Conservation (phyloP, 2,113 vertebrate genomes). For the Scomber japonicus region DNA sequence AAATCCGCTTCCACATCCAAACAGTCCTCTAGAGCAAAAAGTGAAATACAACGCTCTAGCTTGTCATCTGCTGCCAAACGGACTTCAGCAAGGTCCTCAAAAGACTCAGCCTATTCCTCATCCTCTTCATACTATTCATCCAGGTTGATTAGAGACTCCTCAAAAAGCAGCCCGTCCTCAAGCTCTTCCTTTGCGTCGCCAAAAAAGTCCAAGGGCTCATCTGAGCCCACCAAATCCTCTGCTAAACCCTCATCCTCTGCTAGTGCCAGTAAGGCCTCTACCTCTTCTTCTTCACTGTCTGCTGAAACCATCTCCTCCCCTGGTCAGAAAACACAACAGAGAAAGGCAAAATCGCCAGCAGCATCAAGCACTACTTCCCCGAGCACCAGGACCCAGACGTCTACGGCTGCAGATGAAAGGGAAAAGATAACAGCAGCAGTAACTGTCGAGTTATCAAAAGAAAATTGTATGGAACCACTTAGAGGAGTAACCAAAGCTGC, state of each 20-base stretch:
- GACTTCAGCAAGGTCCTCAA: background rate
- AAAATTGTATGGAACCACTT: background rate
- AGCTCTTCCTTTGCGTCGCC: background rate
- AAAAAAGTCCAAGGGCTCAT: slow-evolving; percentile 14
- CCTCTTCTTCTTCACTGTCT: background rate
- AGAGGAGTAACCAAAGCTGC: background rate
- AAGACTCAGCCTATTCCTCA: background rate
- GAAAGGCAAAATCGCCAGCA: slow-evolving; percentile 9
- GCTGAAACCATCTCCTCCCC: slow-evolving; percentile 10
- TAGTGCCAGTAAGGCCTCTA: background rate
- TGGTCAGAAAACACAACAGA: slow-evolving; percentile 16
- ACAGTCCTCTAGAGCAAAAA: background rate
- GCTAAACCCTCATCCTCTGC: slow-evolving; percentile 3
- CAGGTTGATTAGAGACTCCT: background rate
- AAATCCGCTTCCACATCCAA: background rate
- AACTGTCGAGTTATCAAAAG: background rate
- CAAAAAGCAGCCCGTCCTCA: slow-evolving; percentile 8
- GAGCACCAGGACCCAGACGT: background rate
- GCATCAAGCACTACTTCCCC: background rate
- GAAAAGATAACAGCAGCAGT: background rate
- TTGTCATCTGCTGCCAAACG: background rate
- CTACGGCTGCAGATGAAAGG: background rate
- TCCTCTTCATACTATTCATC: slow-evolving; percentile 15
- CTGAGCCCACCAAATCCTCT: slow-evolving; percentile 1
- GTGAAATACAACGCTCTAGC: background rate